Evolutionary conservation across 2,113 vertebrate species (phyloP).

Genomic region (Struthio camelus): DNA sequence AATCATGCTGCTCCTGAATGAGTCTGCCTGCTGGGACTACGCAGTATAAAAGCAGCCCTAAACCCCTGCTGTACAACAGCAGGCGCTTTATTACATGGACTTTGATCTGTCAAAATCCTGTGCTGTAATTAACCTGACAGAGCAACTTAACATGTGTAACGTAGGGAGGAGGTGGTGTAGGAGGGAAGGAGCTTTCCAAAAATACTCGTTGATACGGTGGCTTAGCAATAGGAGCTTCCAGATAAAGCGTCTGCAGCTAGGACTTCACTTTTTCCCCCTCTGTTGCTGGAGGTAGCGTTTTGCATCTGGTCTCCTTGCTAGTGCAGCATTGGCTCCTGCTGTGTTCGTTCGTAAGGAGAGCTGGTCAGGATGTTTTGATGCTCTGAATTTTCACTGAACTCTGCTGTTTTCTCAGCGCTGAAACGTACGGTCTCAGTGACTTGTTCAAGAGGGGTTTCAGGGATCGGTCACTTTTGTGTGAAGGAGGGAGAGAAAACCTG

Average conservation of each 20-base stretch:
- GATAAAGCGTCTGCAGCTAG: neutral
- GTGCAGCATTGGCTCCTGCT: neutral
- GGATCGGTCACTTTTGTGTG: slow-evolving; percentile 15
- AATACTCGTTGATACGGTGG: neutral
- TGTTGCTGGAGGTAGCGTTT: neutral
- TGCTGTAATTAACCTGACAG: neutral
- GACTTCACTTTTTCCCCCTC: neutral
- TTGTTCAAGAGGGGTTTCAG: slow-evolving; percentile 9
- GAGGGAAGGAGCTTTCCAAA: neutral
- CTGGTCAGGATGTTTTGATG: slow-evolving; percentile 27
- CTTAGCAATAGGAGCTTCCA: neutral
- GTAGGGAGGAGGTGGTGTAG: slow-evolving; percentile 20
- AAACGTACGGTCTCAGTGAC: neutral
- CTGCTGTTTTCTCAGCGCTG: slow-evolving; percentile 16
- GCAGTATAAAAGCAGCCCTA: slow-evolving; percentile 4
- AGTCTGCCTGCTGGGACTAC: neutral
- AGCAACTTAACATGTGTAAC: neutral
- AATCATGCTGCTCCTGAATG: neutral
- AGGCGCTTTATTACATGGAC: neutral
- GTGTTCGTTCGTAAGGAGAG: neutral
- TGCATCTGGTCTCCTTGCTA: neutral
- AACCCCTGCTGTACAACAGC: neutral
- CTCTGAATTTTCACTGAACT: slow-evolving; percentile 8
- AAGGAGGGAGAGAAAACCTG: slow-evolving; percentile 50
- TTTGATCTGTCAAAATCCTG: neutral